Evolutionary conservation across 2,797 vertebrate genomes (phyloP).

Genomic region (Hybognathus amarus): DNA sequence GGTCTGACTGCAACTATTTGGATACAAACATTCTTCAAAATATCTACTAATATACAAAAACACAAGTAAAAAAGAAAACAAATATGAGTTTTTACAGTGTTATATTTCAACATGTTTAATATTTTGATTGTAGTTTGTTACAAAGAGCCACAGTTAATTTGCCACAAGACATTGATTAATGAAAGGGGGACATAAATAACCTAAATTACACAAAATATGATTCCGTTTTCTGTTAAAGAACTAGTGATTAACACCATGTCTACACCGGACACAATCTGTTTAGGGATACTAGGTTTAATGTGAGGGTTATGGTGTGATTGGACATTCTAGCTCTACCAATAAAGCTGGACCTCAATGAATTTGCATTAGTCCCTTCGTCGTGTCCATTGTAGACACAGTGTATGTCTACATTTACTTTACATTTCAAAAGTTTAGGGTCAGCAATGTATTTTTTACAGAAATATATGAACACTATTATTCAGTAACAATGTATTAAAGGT

Average conservation of each 20-base stretch:
- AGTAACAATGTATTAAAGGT: background rate
- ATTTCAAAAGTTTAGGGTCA: background rate
- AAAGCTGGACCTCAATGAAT: background rate
- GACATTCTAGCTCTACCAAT: background rate
- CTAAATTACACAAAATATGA: background rate
- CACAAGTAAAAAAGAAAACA: background rate
- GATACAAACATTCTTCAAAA: no score
- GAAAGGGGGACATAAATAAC: background rate
- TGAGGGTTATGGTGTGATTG: background rate
- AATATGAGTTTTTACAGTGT: background rate
- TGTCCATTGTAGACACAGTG: background rate
- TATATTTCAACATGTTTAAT: background rate
- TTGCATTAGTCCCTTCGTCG: background rate
- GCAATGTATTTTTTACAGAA: background rate
- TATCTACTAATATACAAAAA: background rate
- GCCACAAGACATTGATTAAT: background rate
- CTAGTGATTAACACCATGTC: background rate
- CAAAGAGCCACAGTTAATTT: background rate
- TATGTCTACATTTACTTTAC: background rate
- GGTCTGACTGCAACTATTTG: background rate
- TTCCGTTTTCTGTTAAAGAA: background rate
- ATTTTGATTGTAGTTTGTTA: background rate
- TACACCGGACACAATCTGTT: background rate
- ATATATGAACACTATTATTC: background rate
- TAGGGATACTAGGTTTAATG: background rate